Evolutionary conservation across 2,888 invertebrate genomes (phyloP).

Genomic region (Halictus ligatus): DNA sequence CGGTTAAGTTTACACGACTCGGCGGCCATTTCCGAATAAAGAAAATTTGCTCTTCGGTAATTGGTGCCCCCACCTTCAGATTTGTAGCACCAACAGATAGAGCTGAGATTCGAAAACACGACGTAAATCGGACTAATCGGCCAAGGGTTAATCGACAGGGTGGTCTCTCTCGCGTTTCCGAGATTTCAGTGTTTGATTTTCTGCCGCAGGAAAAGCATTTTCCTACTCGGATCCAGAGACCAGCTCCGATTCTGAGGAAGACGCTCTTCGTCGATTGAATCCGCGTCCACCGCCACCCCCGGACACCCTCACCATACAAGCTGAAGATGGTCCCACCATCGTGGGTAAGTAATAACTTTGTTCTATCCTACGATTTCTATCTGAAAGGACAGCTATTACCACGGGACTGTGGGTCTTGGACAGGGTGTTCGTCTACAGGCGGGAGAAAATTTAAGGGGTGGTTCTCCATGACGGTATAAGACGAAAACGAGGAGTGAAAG

Average conservation of each 20-base stretch:
- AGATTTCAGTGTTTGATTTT: background rate
- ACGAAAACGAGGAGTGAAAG: no score
- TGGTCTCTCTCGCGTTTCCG: background rate
- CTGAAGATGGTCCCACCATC: conserved; percentile 84
- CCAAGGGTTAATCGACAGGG: background rate
- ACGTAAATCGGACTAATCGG: background rate
- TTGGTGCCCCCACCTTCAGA: background rate
- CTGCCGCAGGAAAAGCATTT: conserved; percentile 86
- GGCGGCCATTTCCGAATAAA: background rate
- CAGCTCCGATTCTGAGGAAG: conserved; percentile 92
- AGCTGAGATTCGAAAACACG: background rate
- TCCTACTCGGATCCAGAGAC: conserved; percentile 88
- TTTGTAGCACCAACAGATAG: background rate
- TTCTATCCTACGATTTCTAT: background rate
- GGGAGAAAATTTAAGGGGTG: no score
- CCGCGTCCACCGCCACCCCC: conserved; percentile 78
- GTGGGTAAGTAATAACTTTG: conserved; percentile 71
- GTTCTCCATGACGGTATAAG: no score
- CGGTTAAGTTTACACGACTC: background rate
- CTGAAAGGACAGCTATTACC: background rate
- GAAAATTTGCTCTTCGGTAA: background rate
- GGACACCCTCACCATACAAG: conserved; percentile 83
- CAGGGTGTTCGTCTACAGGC: no score
- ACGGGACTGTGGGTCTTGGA: no score
- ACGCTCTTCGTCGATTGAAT: conserved; percentile 87